Conservation (phyloP, 2,797 vertebrate genomes). For the Coilia nasus region DNA sequence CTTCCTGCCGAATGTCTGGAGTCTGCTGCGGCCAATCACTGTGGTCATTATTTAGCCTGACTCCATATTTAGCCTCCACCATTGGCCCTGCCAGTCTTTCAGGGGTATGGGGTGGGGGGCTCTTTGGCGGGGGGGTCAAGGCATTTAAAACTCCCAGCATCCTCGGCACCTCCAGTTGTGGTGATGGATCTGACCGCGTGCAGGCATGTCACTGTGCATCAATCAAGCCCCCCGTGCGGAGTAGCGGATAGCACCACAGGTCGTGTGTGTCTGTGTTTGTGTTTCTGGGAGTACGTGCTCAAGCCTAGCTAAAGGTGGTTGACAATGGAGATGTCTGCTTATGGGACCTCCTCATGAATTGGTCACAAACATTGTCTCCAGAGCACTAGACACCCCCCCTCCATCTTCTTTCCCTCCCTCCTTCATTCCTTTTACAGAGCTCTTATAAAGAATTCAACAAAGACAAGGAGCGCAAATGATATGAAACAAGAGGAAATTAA, state of each 20-base stretch:
- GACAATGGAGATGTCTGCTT: constrained; percentile 73
- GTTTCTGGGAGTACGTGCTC: background rate
- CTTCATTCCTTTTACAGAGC: background rate
- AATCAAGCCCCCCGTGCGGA: constrained; percentile 54
- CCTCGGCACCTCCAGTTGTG: constrained; percentile 50
- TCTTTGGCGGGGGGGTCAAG: constrained; percentile 34
- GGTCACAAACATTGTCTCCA: constrained; percentile 69
- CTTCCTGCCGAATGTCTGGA: constrained; percentile 14
- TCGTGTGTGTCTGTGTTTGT: background rate
- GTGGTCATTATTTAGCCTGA: constrained; percentile 54
- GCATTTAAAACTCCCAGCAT: constrained; percentile 58
- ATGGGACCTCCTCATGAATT: constrained; percentile 65
- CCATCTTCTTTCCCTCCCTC: background rate
- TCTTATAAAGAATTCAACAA: background rate
- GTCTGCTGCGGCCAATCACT: constrained; percentile 45
- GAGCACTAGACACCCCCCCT: constrained; percentile 21
- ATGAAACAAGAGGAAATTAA: background rate
- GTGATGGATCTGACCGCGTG: constrained; percentile 67
- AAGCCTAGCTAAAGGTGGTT: constrained; percentile 52
- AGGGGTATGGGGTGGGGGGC: background rate
- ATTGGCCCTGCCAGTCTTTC: constrained; percentile 45
- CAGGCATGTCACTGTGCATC: constrained; percentile 62
- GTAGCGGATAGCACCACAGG: constrained; percentile 29
- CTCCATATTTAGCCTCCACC: constrained; percentile 57
- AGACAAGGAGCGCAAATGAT: background rate